These are phyloP conservation scores for Apotomis capreana DNA, from an alignment of 2,888 invertebrate genomes.

Conservation along the genomic window DNA sequence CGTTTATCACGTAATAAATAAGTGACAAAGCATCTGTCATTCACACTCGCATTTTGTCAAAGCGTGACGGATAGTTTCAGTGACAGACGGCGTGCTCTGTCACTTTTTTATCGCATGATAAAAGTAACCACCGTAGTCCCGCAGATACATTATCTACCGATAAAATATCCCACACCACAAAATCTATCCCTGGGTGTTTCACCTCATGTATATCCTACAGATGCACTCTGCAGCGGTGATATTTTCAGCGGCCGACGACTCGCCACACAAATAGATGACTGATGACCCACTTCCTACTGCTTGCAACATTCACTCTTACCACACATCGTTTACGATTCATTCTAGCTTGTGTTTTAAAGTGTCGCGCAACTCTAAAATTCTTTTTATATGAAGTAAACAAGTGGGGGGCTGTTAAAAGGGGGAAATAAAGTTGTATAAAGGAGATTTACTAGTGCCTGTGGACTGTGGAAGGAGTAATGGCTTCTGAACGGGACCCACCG, in stretches of 20 bases:
- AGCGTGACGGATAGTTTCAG: too few relatives aligned
- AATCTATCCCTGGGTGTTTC: constrained; percentile 44
- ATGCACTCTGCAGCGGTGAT: constrained; percentile 75
- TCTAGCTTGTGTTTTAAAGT: constrained; percentile 43
- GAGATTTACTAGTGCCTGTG: constrained; percentile 18
- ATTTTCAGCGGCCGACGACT: constrained; percentile 72
- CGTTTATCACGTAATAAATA: too few relatives aligned
- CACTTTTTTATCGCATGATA: too few relatives aligned
- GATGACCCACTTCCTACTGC: constrained; percentile 71
- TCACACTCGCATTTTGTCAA: too few relatives aligned
- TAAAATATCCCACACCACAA: background rate
- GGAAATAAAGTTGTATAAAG: constrained; percentile 28
- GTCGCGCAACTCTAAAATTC: constrained; percentile 38
- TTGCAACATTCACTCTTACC: constrained; percentile 52
- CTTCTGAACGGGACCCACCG: constrained; percentile 18
- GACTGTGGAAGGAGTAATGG: constrained; percentile 24
- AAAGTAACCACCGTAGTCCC: too few relatives aligned
- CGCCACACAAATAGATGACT: constrained; percentile 72
- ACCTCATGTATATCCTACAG: constrained; percentile 54
- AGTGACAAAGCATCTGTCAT: too few relatives aligned
- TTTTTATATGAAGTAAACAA: constrained; percentile 38
- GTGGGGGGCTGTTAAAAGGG: constrained; percentile 27
- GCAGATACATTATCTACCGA: background rate
- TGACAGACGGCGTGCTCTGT: too few relatives aligned
- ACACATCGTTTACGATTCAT: constrained; percentile 45